Evolutionary conservation across 2,888 invertebrate genomes (phyloP), one percentile per base, ranked within the genome.

Genomic region (Volucella inflata): DNA sequence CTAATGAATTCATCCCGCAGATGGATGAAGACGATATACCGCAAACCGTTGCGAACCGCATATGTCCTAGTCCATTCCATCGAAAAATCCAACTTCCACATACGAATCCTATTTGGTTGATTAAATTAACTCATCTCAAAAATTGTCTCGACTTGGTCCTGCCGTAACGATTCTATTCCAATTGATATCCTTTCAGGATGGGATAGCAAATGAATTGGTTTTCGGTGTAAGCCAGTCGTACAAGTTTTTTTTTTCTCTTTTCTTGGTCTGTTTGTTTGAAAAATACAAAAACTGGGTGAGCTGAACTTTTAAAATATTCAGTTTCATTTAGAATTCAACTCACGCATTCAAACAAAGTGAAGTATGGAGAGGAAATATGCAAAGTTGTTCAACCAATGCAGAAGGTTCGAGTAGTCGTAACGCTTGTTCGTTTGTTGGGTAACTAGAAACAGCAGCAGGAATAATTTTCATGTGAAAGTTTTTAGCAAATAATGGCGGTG

Each of bases 281-380:
- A 21, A 65, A 12, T 8, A 38, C 12, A 36, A 21, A 40, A 38
- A 38, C 8, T 30, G 36, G 21, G 16, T 53, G 57, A 65, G 40
- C 57, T 67, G 64, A 51, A 75, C 44, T 74, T 68, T 60, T 70
- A 65, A 79, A 75, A 75, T 71, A 67, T 75, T 70, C 48, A 42
- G 36, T 14, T 60, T 64, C 59, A 65, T 84, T 78, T 60, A 12
- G 59, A 65, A 79, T 79, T 84, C 78, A 75, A 59, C 59, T 17
- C 84, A 70, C 64, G 40, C 57, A 60, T 44, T 48, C 67, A 10
- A 4, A 21, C 17, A 42, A 62, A 48, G 21, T 11, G 12, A 21
- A 38, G 51, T 40, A n/a, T 11, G 44, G 17, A 21, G 6, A 57
- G 48, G n/a, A 42, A 42, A n/a, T 36, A 21, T 40, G 51, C 42